Evolutionary conservation across 2,888 invertebrate species (phyloP).

Genomic region (Odontomyia ornata): DNA sequence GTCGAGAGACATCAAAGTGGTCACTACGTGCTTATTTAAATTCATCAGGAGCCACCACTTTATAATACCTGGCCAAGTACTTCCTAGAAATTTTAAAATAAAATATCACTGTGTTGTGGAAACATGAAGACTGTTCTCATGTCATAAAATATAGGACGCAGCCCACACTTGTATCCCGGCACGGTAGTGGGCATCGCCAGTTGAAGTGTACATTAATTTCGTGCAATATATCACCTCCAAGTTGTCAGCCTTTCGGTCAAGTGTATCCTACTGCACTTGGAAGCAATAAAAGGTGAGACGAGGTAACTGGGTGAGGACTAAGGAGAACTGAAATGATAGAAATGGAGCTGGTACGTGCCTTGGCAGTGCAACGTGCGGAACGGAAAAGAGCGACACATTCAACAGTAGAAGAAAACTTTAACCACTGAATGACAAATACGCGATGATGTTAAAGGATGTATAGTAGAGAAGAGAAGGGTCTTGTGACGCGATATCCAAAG

Average conservation of each 20-base stretch:
- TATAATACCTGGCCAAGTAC: conserved; percentile 14
- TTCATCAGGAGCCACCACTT: conserved; percentile 41
- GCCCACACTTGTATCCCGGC: background rate
- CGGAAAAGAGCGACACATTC: background rate
- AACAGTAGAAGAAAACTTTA: conserved; percentile 8
- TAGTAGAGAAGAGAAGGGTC: background rate
- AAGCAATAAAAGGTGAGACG: conserved; percentile 22
- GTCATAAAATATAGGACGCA: conserved; percentile 35
- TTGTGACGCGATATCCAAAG: too few relatives aligned
- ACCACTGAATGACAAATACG: conserved; percentile 20
- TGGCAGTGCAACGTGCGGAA: background rate
- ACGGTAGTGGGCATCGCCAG: conserved; percentile 30
- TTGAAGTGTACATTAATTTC: conserved; percentile 34
- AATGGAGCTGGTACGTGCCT: conserved; percentile 12
- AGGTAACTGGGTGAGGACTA: background rate
- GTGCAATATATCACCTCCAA: conserved; percentile 31
- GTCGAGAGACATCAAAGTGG: background rate
- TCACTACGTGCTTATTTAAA: conserved; percentile 36
- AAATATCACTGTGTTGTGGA: conserved; percentile 17
- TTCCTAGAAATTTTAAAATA: conserved; percentile 39
- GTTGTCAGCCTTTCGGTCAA: conserved; percentile 44
- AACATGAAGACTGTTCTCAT: conserved; percentile 37
- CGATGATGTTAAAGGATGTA: background rate
- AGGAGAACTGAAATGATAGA: background rate
- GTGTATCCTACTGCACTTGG: conserved; percentile 40